phyloP scores from a whole-genome alignment of 2,888 invertebrate species.

The Diaphora mendica region DNA sequence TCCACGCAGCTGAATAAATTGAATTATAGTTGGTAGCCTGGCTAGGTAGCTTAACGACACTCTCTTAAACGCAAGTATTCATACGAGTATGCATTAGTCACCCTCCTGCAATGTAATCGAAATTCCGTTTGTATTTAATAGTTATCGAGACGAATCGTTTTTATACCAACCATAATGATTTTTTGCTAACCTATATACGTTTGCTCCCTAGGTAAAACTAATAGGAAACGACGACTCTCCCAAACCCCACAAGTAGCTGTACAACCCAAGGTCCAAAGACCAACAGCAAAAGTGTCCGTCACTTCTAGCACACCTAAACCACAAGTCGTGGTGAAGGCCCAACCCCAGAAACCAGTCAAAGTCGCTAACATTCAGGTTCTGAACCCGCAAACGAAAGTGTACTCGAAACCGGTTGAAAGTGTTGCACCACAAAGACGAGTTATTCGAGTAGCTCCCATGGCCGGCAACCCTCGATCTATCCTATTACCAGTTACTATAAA shows the following conservation, averaged over 20 bases:
- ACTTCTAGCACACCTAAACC: conserved; percentile 68
- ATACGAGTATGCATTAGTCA: conserved; percentile 18
- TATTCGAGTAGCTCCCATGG: conserved; percentile 80
- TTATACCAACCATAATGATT: background rate
- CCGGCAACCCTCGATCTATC: conserved; percentile 88
- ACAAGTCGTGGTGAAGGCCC: conserved; percentile 78
- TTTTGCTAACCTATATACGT: background rate
- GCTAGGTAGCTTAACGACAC: background rate
- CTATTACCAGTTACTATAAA: conserved; percentile 90
- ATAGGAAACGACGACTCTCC: conserved; percentile 80
- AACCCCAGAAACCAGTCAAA: conserved; percentile 79
- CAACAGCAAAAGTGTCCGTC: conserved; percentile 69
- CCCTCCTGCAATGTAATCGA: conserved; percentile 8
- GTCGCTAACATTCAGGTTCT: conserved; percentile 80
- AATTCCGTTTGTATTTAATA: conserved; percentile 16
- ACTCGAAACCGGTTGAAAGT: conserved; percentile 79
- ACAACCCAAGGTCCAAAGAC: conserved; percentile 79
- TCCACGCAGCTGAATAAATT: conserved; percentile 24
- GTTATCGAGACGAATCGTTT: conserved; percentile 9
- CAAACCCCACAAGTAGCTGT: conserved; percentile 74
- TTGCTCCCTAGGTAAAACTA: conserved; percentile 67
- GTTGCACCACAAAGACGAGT: conserved; percentile 79
- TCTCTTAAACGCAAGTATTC: conserved; percentile 1
- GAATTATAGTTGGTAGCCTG: conserved; percentile 13
- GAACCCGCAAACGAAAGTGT: conserved; percentile 77